Percentiles rank a stretch among this genome's conserved stretches.
Evolutionary conservation across 2,888 invertebrate species (phyloP).

Genomic region (Cheiracanthium punctorium): DNA sequence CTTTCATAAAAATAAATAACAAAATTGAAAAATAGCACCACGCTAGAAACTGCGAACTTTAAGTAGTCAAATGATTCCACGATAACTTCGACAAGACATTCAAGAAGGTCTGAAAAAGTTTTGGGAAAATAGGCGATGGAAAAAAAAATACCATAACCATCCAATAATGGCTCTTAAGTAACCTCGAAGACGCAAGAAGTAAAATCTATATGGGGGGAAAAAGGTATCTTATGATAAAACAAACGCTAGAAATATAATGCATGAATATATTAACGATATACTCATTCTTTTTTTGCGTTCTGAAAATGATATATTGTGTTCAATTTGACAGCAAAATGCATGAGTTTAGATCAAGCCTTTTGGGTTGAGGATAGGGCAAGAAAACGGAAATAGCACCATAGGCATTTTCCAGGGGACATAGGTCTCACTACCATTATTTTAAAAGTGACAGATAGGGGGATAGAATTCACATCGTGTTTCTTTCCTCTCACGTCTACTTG

Average conservation of each 20-base stretch:
- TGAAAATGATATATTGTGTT: conserved; percentile 41
- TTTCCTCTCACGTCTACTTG: conserved; percentile 18
- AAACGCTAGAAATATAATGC: conserved; percentile 52
- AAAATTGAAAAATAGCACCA: neutral
- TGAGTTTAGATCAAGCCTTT: conserved; percentile 65
- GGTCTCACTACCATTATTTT: conserved; percentile 55
- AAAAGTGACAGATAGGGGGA: conserved; percentile 51
- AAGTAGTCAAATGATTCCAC: conserved; percentile 46
- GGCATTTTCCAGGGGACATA: conserved; percentile 32
- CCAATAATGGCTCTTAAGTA: conserved; percentile 24
- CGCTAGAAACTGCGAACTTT: conserved; percentile 37
- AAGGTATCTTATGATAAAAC: conserved; percentile 10
- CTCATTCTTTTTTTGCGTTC: neutral
- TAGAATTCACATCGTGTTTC: conserved; percentile 22
- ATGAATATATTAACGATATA: conserved; percentile 45
- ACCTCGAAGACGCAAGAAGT: conserved; percentile 10
- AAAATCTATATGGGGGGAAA: neutral
- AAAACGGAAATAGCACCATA: conserved; percentile 39
- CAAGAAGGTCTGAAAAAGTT: conserved; percentile 14
- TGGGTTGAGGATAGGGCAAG: conserved; percentile 34
- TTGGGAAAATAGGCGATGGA: neutral
- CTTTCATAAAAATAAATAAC: neutral
- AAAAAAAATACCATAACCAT: conserved; percentile 25
- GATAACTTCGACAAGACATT: conserved; percentile 39
- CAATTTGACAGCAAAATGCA: conserved; percentile 65